Conservation (phyloP, 2,797 vertebrate species). For the Paguma larvata region DNA sequence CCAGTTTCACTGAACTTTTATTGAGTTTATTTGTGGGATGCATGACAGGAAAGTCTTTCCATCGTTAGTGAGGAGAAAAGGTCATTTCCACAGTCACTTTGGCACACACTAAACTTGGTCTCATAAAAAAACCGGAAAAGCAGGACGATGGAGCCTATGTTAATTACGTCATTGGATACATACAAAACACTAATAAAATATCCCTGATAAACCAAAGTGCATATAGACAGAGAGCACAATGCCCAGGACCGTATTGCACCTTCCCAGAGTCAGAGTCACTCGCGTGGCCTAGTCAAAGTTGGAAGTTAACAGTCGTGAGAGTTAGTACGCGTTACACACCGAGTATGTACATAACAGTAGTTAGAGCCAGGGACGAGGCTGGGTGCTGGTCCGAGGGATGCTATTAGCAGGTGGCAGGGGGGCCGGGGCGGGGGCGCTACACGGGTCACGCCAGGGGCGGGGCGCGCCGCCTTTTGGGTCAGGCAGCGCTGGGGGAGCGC, state of each 20-base stretch:
- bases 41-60: slow-evolving; percentile 94
- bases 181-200: slow-evolving; percentile 99
- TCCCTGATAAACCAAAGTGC: slow-evolving; percentile 99
- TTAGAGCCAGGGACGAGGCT: slow-evolving; percentile 94
- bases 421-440: slow-evolving; percentile 90
- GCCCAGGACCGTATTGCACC: slow-evolving; percentile 93
- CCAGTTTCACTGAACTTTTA: slow-evolving; percentile 88
- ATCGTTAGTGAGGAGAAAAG: slow-evolving; percentile 94
- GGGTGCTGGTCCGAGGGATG: slow-evolving; percentile 47
- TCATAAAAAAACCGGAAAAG: slow-evolving; percentile 92
- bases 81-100: slow-evolving; percentile 99
- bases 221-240: slow-evolving; percentile 98
- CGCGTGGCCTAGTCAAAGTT: slow-evolving; percentile 90
- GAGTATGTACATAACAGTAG: slow-evolving; percentile 97
- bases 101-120: slow-evolving; percentile 95
- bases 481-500: slow-evolving; percentile 83
- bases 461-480: slow-evolving; percentile 82
- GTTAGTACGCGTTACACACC: slow-evolving; percentile 97
- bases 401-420: slow-evolving; percentile 88
- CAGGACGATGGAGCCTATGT: slow-evolving; percentile 95
- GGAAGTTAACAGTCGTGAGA: slow-evolving; percentile 99
- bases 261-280: slow-evolving; percentile 93
- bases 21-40: slow-evolving; percentile 94
- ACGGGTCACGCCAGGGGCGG: slow-evolving; percentile 75
- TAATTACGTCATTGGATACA: slow-evolving; percentile 97